Evolutionary conservation across 2,113 vertebrate genomes (phyloP).

Genomic region (Chaetodon auriga): DNA sequence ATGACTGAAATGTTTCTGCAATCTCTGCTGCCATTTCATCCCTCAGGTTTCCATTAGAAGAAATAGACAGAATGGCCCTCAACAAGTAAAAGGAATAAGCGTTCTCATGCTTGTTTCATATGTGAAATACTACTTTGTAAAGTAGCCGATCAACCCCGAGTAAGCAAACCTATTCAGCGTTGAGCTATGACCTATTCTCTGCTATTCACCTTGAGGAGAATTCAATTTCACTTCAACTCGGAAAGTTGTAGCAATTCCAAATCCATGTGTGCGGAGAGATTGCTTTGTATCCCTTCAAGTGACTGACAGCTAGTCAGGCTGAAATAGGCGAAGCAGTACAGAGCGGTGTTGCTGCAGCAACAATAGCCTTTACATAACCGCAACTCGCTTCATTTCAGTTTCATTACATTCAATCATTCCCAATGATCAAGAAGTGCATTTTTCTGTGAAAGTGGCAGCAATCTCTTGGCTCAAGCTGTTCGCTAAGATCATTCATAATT

Average conservation of each 20-base stretch:
- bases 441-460: constrained; percentile 18
- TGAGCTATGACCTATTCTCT: not conserved
- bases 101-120: not conserved
- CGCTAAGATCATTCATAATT: constrained; percentile 11
- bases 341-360: constrained; percentile 10
- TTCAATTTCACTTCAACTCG: constrained; percentile 35
- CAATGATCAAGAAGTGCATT: constrained; percentile 6
- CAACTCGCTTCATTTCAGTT: constrained; percentile 30
- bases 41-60: constrained; percentile 4
- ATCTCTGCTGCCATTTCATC: constrained; percentile 28
- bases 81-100: constrained; percentile 4
- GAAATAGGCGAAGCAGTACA: not conserved
- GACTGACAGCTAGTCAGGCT: constrained; percentile 41
- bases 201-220: constrained; percentile 36
- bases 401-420: constrained; percentile 12
- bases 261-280: constrained; percentile 39
- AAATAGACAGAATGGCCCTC: not conserved
- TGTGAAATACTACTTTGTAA: not conserved
- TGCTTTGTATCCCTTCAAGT: constrained; percentile 30
- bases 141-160: not conserved
- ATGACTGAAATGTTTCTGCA: constrained; percentile 43
- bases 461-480: not conserved
- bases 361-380: not conserved
- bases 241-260: constrained; percentile 8
- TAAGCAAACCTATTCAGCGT: not conserved